Base-by-base conservation (phyloP, 2,888 invertebrate genomes). In the Drosophila ezoana region DNA sequence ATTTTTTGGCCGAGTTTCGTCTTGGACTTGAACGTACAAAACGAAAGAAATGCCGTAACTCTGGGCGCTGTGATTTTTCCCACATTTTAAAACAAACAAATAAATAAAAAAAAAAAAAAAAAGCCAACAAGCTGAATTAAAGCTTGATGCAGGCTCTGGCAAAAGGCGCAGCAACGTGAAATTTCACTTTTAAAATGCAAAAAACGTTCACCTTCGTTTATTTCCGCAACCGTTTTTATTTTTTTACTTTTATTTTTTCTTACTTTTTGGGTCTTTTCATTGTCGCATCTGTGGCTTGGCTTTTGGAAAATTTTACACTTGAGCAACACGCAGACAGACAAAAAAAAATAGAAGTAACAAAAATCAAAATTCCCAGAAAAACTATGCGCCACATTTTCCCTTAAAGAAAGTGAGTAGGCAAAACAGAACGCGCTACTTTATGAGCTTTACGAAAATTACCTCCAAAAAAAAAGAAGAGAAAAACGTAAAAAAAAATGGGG, bases 181-280 rank as follows among this genome's bases (percentile, higher is more conserved):
- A 87, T 87, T 87, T 87, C 86, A 87, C 86, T 87, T 89, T 87
- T 87, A 20, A 84, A 87, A 87, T 84, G 87, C 83, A 77, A 87
- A 84, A 28, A 71, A 66, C 79, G 79, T 83, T 86, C 87, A 86
- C 88, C 86, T 88, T 88, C 88, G 86, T 72, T 86, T 83, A 86
- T 88, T 88, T 86, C 87, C 86, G 88, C 87, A 75, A 85, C 66
- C 62, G 78, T 56, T 68, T 78, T 81, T 67, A 13, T 11, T 13
- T 11, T 35, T 35, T 35, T 35, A 11, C 13, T 35, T 35, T 35
- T 18, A 18, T 41, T 41, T 40, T 40, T 40, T 16, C 2, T 9
- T 10, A 16, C 4, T 18, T 44, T 62, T 74, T 56, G 33, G 60
- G 61, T 52, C 56, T 69, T 60, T 65, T 78, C 75, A 72, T 72